Evolutionary conservation across 2,113 vertebrate genomes (phyloP).

Genomic region (Ophiodon elongatus): DNA sequence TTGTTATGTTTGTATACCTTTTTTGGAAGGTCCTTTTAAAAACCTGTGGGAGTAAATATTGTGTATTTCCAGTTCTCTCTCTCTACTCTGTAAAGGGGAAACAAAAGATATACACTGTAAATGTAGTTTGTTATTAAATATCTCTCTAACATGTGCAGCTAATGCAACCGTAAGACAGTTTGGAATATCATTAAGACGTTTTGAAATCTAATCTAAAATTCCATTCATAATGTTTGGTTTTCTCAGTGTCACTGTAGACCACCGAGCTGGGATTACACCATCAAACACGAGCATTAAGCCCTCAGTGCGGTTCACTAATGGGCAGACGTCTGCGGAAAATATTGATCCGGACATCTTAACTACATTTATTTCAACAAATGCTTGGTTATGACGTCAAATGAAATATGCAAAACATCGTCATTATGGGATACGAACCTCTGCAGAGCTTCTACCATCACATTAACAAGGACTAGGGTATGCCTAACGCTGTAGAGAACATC

Average conservation of each 20-base stretch:
- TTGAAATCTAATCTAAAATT: slow-evolving; percentile 2
- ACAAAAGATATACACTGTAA: not conserved
- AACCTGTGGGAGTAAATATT: slow-evolving; percentile 86
- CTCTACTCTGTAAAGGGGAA: slow-evolving; percentile 37
- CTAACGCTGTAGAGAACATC: not conserved
- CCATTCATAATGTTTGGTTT: not conserved
- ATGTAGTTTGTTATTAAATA: not conserved
- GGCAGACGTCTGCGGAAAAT: not conserved
- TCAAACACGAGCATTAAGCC: not conserved
- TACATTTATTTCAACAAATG: slow-evolving; percentile 1
- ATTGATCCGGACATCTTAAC: slow-evolving; percentile 11
- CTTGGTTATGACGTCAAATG: not conserved
- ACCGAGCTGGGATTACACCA: not conserved
- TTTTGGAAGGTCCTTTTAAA: slow-evolving; percentile 59
- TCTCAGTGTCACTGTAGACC: not conserved
- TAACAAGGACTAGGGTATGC: not conserved
- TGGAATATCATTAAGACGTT: not conserved
- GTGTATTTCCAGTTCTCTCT: slow-evolving; percentile 68
- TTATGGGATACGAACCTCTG: not conserved
- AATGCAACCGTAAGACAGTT: not conserved
- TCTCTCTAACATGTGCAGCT: not conserved
- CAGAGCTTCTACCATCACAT: not conserved
- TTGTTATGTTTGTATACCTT: slow-evolving; percentile 15
- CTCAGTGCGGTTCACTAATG: not conserved
- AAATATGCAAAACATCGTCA: not conserved